A percentile compares a stretch with the other conserved stretches of the same genome.
Conservation (phyloP, 1,140 invertebrate species). For the Drosophila kurseongensis region DNA sequence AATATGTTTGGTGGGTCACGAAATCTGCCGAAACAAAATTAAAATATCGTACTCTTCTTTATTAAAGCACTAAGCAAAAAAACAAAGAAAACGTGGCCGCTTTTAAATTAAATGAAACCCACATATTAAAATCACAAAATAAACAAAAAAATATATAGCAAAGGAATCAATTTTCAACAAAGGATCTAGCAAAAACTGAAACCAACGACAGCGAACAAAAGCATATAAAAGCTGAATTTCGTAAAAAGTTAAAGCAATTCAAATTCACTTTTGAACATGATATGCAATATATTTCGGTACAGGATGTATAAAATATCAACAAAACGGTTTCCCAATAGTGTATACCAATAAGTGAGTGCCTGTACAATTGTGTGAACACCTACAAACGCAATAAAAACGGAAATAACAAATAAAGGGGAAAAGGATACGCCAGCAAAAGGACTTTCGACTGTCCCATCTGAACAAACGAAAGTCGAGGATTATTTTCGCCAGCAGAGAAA, state of each 20-base stretch:
- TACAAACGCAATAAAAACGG: conserved; percentile 20
- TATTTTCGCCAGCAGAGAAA: conserved; percentile 47
- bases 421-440: conserved; percentile 56
- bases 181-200: conserved; percentile 20
- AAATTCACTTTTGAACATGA: conserved; percentile 11
- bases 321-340: conserved; percentile 38
- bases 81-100: neutral
- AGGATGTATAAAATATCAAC: conserved; percentile 42
- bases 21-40: neutral
- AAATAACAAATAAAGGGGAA: conserved; percentile 14
- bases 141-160: conserved; percentile 24
- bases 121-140: conserved; percentile 1
- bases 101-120: conserved; percentile 30
- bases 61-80: conserved; percentile 10
- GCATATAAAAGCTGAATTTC: conserved; percentile 17
- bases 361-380: conserved; percentile 38
- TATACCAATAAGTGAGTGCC: conserved; percentile 30
- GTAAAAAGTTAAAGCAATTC: conserved; percentile 35
- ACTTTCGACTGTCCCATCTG: conserved; percentile 51
- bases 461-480: conserved; percentile 44
- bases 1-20: neutral
- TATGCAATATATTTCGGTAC: conserved; percentile 42
- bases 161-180: conserved; percentile 24
- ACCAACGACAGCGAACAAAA: conserved; percentile 18
- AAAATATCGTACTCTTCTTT: neutral